Percentiles rank a stretch among this genome's conserved stretches.
phyloP scores from a whole-genome alignment of 2,888 invertebrate species.

The Eurytoma adleriae region DNA sequence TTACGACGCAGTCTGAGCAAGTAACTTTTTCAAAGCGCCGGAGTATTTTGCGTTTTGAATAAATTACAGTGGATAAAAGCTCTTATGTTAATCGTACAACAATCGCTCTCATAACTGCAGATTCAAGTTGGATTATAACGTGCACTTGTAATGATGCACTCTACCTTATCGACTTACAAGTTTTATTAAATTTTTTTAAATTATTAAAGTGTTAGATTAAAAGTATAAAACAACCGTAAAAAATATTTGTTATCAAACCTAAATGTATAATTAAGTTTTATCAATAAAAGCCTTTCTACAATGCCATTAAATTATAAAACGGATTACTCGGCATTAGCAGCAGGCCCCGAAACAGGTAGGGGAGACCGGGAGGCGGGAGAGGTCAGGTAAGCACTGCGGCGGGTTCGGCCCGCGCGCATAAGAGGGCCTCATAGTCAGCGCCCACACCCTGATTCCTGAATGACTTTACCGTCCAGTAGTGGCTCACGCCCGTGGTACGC shows the following conservation, averaged over 20 bases:
- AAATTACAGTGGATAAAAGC: too few relatives aligned
- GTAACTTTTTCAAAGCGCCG: constrained; percentile 33
- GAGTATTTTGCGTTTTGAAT: too few relatives aligned
- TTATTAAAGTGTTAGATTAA: neutral
- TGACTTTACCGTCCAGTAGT: neutral
- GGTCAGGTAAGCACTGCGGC: neutral
- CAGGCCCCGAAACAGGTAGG: too few relatives aligned
- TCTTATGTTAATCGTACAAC: too few relatives aligned
- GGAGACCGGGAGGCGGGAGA: neutral
- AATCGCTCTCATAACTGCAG: too few relatives aligned
- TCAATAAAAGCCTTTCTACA: neutral
- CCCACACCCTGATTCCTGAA: neutral
- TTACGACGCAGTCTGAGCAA: constrained; percentile 8
- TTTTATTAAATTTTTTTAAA: neutral
- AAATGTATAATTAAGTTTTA: neutral
- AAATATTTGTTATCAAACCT: neutral
- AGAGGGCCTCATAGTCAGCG: constrained; percentile 1
- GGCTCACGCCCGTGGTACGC: constrained; percentile 10
- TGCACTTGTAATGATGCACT: too few relatives aligned
- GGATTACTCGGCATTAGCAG: too few relatives aligned
- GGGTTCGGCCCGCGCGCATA: constrained; percentile 37
- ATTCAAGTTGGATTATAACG: too few relatives aligned
- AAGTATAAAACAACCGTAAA: neutral
- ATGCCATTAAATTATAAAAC: too few relatives aligned
- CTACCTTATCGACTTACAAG: too few relatives aligned